phyloP scores from a whole-genome alignment of 1,140 invertebrate genomes.

The Zaprionus vittiger region DNA sequence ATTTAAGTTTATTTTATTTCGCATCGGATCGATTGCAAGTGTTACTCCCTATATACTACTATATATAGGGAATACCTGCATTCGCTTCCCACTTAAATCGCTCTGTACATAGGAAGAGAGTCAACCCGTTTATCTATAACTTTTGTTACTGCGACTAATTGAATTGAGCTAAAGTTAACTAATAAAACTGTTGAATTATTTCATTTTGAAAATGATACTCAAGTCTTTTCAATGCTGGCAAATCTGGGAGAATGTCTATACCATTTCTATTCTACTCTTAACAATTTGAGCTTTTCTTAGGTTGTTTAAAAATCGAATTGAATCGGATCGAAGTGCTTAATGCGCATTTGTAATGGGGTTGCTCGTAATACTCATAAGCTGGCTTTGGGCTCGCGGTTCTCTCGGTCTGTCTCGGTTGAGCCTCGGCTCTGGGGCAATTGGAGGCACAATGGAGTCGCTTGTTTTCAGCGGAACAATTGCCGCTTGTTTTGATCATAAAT shows the following conservation, averaged over 20 bases:
- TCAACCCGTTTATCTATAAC: slow-evolving; percentile 34
- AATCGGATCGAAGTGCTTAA: slow-evolving; percentile 25
- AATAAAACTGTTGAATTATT: slow-evolving; percentile 61
- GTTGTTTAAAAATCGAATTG: background rate
- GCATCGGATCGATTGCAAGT: slow-evolving; percentile 29
- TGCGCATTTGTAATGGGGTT: slow-evolving; percentile 56
- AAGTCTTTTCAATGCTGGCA: background rate
- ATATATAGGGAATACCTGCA: slow-evolving; percentile 4
- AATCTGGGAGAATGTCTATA: background rate
- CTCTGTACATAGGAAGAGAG: slow-evolving; percentile 31
- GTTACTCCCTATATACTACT: background rate
- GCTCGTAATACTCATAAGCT: slow-evolving; percentile 32
- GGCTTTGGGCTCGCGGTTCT: background rate
- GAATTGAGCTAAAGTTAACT: slow-evolving; percentile 49
- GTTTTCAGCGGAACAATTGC: slow-evolving; percentile 56
- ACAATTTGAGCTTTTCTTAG: background rate
- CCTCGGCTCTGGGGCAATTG: background rate
- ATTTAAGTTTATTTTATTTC: slow-evolving; percentile 53
- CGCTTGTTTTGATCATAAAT: slow-evolving; percentile 69
- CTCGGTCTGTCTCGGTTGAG: background rate
- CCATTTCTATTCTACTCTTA: background rate
- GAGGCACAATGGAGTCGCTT: slow-evolving; percentile 60
- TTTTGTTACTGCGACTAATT: slow-evolving; percentile 55
- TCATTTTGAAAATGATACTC: slow-evolving; percentile 45
- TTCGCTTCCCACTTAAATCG: slow-evolving; percentile 39